phyloP scores from a whole-genome alignment of 2,888 invertebrate species.

The Acleris emargana region DNA sequence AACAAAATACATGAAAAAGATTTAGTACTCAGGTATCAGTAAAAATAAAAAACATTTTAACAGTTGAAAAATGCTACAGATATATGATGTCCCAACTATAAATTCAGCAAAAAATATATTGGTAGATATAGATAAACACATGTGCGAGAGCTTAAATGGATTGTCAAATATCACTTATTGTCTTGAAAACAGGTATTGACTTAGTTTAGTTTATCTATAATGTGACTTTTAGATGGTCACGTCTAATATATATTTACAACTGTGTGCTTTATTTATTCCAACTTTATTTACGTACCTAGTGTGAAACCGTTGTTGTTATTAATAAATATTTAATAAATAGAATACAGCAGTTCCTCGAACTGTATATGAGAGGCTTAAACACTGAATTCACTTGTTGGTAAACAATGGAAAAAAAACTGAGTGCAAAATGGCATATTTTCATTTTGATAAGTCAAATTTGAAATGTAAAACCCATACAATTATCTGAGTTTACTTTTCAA shows the following conservation, averaged over 20 bases:
- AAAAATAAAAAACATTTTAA: no score
- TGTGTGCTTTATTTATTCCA: conserved; percentile 26
- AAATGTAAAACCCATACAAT: no score
- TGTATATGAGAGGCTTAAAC: conserved; percentile 57
- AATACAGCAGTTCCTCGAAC: conserved; percentile 72
- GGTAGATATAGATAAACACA: conserved; percentile 21
- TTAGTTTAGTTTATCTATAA: conserved; percentile 25
- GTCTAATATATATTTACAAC: conserved; percentile 29
- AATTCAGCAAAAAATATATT: not conserved
- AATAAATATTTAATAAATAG: conserved; percentile 56
- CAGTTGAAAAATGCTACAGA: not conserved
- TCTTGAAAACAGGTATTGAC: conserved; percentile 41
- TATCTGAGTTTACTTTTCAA: no score
- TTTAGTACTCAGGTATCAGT: no score
- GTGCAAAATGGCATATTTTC: no score
- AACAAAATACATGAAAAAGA: no score
- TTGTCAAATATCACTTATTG: conserved; percentile 33
- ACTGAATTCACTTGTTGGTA: conserved; percentile 40
- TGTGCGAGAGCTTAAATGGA: conserved; percentile 36
- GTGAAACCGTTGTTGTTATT: conserved; percentile 73
- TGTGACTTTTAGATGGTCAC: conserved; percentile 39
- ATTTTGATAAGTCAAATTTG: no score
- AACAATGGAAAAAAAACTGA: no score
- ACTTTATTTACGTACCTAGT: conserved; percentile 31
- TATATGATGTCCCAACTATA: not conserved